A percentile compares a stretch with the other conserved stretches of the same genome.
phyloP scores from a whole-genome alignment of 2,797 vertebrate species.

The Heliangelus exortis region DNA sequence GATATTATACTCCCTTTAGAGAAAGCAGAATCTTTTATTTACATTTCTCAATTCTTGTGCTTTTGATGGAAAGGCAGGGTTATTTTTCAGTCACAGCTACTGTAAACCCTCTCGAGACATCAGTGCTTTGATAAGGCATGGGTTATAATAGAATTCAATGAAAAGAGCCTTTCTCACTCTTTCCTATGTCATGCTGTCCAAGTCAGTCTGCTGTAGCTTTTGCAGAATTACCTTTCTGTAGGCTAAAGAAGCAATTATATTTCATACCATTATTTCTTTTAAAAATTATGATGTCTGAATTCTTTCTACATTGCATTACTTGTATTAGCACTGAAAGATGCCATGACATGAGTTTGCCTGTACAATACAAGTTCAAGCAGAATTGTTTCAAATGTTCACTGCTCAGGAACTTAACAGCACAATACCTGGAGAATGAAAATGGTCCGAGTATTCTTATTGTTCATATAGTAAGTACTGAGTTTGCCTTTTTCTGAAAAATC shows the following conservation, averaged over 20 bases:
- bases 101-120: conserved; percentile 13
- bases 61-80: neutral
- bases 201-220: neutral
- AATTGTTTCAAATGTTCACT: neutral
- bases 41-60: neutral
- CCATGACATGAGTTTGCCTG: neutral
- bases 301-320: neutral
- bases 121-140: neutral
- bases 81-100: conserved; percentile 11
- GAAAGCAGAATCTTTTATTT: neutral
- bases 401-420: neutral
- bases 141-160: conserved; percentile 20
- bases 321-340: neutral
- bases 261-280: neutral
- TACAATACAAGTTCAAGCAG: neutral
- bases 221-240: neutral
- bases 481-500: neutral
- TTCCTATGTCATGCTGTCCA: neutral
- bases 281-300: neutral
- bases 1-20: neutral
- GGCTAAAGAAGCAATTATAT: neutral
- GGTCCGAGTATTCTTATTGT: neutral
- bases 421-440: neutral
- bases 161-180: conserved; percentile 47
- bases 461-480: neutral